Evolutionary conservation across 2,797 vertebrate species (phyloP).

Genomic region (Dermochelys coriacea): DNA sequence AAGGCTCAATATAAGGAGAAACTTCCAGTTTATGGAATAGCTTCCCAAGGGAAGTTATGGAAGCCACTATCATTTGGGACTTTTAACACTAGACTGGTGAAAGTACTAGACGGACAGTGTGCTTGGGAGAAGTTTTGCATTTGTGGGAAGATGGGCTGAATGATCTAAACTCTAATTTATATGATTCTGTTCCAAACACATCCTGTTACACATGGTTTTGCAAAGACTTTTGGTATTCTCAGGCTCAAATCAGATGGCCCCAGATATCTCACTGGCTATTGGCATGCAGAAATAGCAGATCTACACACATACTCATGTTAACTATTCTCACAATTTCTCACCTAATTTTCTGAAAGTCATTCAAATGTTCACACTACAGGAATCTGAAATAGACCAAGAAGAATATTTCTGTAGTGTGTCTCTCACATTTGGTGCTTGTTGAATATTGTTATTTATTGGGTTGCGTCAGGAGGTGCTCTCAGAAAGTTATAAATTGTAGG

Average conservation of each 20-base stretch:
- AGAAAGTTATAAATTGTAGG: background rate
- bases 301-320: background rate
- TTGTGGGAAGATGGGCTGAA: background rate
- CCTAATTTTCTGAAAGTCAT: background rate
- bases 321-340: background rate
- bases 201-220: background rate
- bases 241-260: background rate
- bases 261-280: background rate
- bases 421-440: background rate
- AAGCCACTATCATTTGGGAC: background rate
- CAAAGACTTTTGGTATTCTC: background rate
- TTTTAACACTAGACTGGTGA: background rate
- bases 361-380: background rate
- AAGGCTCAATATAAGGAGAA: background rate
- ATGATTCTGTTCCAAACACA: background rate
- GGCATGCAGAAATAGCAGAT: background rate
- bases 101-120: background rate
- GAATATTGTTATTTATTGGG: background rate
- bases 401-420: background rate
- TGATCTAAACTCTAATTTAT: background rate
- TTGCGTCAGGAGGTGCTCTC: constrained; percentile 40
- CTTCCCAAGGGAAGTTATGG: background rate
- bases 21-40: background rate
- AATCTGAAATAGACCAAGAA: background rate
- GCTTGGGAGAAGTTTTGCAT: background rate